Percentiles rank a stretch among this genome's conserved stretches.
Evolutionary conservation across 2,113 vertebrate species (phyloP).

Genomic region (Diglossa brunneiventris): DNA sequence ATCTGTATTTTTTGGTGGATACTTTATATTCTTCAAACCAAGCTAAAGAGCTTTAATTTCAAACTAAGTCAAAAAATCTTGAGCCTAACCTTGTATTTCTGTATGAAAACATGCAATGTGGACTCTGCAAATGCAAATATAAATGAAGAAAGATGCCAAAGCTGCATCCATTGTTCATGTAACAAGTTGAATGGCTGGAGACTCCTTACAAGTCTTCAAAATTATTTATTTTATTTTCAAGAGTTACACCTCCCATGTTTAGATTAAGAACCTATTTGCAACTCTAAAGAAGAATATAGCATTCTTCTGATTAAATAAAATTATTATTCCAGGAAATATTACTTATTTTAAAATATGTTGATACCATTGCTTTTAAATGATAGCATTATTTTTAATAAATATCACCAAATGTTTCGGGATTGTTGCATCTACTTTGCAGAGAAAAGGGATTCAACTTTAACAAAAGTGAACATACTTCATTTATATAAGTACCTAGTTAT

Average conservation of each 20-base stretch:
- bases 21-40: background rate
- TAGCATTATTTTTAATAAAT: conserved; percentile 37
- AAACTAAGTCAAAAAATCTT: background rate
- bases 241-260: background rate
- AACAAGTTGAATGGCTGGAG: background rate
- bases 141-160: background rate
- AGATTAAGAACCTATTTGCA: background rate
- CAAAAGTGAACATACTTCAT: conserved; percentile 16
- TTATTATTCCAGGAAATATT: background rate
- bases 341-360: background rate
- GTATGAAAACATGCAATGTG: background rate
- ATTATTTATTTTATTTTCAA: background rate
- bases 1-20: background rate
- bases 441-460: conserved; percentile 58
- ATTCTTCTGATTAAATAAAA: background rate
- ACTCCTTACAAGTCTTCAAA: background rate
- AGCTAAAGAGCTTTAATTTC: background rate
- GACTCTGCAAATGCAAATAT: background rate
- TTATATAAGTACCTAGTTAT: conserved; percentile 21
- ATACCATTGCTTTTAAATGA: background rate
- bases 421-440: conserved; percentile 48
- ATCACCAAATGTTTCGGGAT: conserved; percentile 21
- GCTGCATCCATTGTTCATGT: background rate
- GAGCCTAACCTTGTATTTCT: background rate
- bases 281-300: background rate